phyloP scores from a whole-genome alignment of 2,113 vertebrate genomes.

The Tachysurus vachellii region DNA sequence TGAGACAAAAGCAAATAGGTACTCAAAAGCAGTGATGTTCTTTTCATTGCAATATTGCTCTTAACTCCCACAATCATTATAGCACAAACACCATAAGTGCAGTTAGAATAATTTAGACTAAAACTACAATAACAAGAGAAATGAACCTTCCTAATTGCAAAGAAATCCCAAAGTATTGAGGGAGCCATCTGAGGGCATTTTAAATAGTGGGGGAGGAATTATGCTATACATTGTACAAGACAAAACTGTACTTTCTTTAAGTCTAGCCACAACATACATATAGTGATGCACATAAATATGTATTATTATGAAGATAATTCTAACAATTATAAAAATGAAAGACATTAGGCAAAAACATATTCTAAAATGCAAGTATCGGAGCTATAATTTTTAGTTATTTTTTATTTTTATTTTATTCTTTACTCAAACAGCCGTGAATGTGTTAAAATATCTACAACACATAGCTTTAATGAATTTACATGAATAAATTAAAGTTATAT shows the following conservation, averaged over 20 bases:
- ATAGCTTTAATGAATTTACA: not conserved
- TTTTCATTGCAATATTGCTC: constrained; percentile 10
- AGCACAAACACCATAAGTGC: not conserved
- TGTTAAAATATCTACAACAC: not conserved
- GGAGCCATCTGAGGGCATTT: not conserved
- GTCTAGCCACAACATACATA: constrained; percentile 21
- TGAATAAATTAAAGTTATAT: not conserved
- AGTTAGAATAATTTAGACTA: not conserved
- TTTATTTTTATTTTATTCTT: not conserved
- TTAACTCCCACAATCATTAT: constrained; percentile 13
- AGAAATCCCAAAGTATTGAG: not conserved
- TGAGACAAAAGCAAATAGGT: not conserved
- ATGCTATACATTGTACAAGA: not conserved
- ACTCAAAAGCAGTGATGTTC: not conserved
- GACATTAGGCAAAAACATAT: not conserved
- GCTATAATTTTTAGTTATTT: not conserved
- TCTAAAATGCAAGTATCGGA: too few relatives aligned
- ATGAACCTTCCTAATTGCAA: not conserved
- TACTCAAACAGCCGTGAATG: not conserved
- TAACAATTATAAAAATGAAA: not conserved
- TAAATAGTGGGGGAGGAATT: not conserved
- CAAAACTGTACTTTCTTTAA: not conserved
- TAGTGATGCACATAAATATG: not conserved
- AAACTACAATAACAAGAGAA: constrained; percentile 16
- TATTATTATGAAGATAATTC: not conserved